Base-by-base conservation (phyloP, 2,797 vertebrate genomes). In the Varecia variegata region DNA sequence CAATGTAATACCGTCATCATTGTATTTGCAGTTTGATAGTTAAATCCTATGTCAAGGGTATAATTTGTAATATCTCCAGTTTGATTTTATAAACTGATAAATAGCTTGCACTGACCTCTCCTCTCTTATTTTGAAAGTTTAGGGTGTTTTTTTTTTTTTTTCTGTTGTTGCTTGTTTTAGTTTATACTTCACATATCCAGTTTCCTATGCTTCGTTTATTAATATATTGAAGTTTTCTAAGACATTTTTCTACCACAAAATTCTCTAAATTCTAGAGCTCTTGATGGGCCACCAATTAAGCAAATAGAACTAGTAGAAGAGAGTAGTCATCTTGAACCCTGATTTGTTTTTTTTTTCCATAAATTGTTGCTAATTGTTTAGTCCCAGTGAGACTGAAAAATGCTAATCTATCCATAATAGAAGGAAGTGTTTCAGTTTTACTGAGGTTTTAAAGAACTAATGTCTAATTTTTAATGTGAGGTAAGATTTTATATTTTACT, bases 301-400 rank as follows among this genome's bases (percentile, higher is more conserved):
- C 27, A 87, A 73, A 92, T 23, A 60, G 13, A 85, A 47, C 14
- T 40, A 82, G 17, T 5, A 91, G 40, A 84, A 84, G 56, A 67
- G 3, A 89, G 20, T 32, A 38, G 4, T 52, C 3, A 38, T 85
- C n/a, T 76, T 70, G 81, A 88, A 6, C 9, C 17, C 4, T 76
- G 4, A 23, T 82, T 62, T 70, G 5, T 32, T 52, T 74, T 77
- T 5, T n/a, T 67, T 35, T 30, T 81, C 89, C 38, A 82, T 54
- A 87, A 56, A 77, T 92, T 52, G n/a, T 25, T 93, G n/a, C 20
- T 80, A 81, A 91, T 71, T 91, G 54, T 70, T 88, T 65, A 86
- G 8, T 11, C 54, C 10, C 25, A 77, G 7, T 45, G 30, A 92
- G 40, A 38, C 25, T 80, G 10, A 13, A 94, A 93, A 79, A 56